These are phyloP conservation scores for Portevinia maculata DNA, from an alignment of 2,888 invertebrate species.

Conservation along the genomic window DNA sequence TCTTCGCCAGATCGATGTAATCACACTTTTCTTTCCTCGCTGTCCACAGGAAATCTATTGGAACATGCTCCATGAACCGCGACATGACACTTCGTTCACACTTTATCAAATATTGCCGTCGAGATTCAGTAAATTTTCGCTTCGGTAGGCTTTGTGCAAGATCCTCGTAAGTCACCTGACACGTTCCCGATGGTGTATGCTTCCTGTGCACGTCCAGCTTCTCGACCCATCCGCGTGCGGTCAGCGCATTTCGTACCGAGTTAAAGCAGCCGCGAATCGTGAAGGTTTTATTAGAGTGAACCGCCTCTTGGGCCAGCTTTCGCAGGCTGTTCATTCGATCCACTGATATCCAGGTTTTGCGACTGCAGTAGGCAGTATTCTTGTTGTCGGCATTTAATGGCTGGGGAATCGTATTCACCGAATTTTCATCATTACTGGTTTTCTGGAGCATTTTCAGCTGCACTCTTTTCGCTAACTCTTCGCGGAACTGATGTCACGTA, in stretches of 20 bases:
- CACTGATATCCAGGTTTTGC: slow-evolving; percentile 85
- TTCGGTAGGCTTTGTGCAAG: slow-evolving; percentile 81
- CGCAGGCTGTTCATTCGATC: slow-evolving; percentile 87
- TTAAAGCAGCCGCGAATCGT: slow-evolving; percentile 89
- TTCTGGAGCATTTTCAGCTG: slow-evolving; percentile 50
- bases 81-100: slow-evolving; percentile 89
- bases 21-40: slow-evolving; percentile 89
- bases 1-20: slow-evolving; percentile 82
- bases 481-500: slow-evolving; percentile 70
- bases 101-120: slow-evolving; percentile 85
- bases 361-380: slow-evolving; percentile 75
- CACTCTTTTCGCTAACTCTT: slow-evolving; percentile 26
- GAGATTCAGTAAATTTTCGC: slow-evolving; percentile 82
- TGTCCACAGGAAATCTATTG: slow-evolving; percentile 95
- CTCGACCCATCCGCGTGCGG: slow-evolving; percentile 88
- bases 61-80: slow-evolving; percentile 90
- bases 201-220: slow-evolving; percentile 82
- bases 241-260: slow-evolving; percentile 87
- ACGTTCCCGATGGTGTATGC: slow-evolving; percentile 76
- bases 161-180: slow-evolving; percentile 81
- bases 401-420: neutral
- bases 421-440: slow-evolving; percentile 26
- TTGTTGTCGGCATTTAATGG: slow-evolving; percentile 22
- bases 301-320: slow-evolving; percentile 86
- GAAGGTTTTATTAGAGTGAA: slow-evolving; percentile 87